phyloP scores from a whole-genome alignment of 2,888 invertebrate species.

The Pandemis heparana region DNA sequence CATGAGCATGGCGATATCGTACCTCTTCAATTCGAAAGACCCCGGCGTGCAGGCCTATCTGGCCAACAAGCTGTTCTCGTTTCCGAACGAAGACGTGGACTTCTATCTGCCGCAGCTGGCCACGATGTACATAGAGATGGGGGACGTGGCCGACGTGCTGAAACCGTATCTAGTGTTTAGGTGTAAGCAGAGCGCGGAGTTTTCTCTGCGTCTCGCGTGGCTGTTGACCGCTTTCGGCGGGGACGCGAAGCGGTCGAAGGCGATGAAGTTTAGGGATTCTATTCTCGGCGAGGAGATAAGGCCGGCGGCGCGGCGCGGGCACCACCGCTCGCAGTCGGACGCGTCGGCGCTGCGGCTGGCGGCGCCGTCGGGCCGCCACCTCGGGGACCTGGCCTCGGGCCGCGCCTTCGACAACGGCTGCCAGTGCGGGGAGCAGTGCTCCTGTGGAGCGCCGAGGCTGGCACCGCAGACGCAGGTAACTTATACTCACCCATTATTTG shows the following conservation, averaged over 20 bases:
- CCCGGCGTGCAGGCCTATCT: slow-evolving; percentile 99
- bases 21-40: slow-evolving; percentile 99
- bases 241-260: slow-evolving; percentile 78
- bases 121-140: slow-evolving; percentile 99
- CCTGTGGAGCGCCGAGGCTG: slow-evolving; percentile 80
- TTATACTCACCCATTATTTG: background rate
- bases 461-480: slow-evolving; percentile 80
- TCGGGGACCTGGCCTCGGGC: slow-evolving; percentile 97
- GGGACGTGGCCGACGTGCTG: slow-evolving; percentile 95
- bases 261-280: slow-evolving; percentile 75
- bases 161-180: slow-evolving; percentile 80
- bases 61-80: slow-evolving; percentile 98
- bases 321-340: slow-evolving; percentile 91
- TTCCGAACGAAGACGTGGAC: slow-evolving; percentile 96
- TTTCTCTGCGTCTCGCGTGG: slow-evolving; percentile 98
- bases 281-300: slow-evolving; percentile 80
- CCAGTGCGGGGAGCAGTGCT: slow-evolving; percentile 93
- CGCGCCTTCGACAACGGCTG: slow-evolving; percentile 99
- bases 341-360: slow-evolving; percentile 89
- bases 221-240: slow-evolving; percentile 97
- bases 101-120: slow-evolving; percentile 99
- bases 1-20: slow-evolving; percentile 99
- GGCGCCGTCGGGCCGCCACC: slow-evolving; percentile 87
- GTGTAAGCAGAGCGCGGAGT: slow-evolving; percentile 97
- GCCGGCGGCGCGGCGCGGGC: slow-evolving; percentile 76